phyloP scores from a whole-genome alignment of 2,113 vertebrate genomes.

The Piprites chloris region DNA sequence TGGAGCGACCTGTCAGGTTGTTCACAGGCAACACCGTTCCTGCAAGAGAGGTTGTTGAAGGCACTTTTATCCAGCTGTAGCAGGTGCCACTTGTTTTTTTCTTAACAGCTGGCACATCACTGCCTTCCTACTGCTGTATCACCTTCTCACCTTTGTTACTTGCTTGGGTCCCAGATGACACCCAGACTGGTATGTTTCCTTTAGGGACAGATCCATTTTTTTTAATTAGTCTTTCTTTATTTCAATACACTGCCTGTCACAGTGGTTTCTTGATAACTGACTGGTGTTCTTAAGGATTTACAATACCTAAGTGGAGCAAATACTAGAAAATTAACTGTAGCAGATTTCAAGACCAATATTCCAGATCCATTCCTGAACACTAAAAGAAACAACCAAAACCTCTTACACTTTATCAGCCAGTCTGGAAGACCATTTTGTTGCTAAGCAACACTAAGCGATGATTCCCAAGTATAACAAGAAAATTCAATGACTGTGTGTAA shows the following conservation, averaged over 20 bases:
- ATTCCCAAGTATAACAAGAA: background rate
- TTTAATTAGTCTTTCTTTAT: background rate
- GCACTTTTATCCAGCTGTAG: background rate
- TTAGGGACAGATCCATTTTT: background rate
- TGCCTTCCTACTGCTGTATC: background rate
- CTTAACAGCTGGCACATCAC: background rate
- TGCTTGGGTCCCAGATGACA: background rate
- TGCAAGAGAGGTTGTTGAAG: background rate
- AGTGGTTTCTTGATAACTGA: background rate
- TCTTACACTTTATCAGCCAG: background rate
- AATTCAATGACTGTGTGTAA: background rate
- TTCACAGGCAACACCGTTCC: background rate
- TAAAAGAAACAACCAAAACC: background rate
- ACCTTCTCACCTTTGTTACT: background rate
- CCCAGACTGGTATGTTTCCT: background rate
- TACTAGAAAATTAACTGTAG: background rate
- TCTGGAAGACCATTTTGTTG: conserved; percentile 1
- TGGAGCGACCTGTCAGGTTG: background rate
- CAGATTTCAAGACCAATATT: background rate
- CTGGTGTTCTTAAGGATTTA: background rate
- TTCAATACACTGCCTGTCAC: background rate
- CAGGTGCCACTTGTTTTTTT: background rate
- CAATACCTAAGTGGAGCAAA: background rate
- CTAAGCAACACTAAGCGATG: conserved; percentile 27
- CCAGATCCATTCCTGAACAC: background rate